Evolutionary conservation across 2,888 invertebrate species (phyloP).

Genomic region (Hypolimnas misippus): DNA sequence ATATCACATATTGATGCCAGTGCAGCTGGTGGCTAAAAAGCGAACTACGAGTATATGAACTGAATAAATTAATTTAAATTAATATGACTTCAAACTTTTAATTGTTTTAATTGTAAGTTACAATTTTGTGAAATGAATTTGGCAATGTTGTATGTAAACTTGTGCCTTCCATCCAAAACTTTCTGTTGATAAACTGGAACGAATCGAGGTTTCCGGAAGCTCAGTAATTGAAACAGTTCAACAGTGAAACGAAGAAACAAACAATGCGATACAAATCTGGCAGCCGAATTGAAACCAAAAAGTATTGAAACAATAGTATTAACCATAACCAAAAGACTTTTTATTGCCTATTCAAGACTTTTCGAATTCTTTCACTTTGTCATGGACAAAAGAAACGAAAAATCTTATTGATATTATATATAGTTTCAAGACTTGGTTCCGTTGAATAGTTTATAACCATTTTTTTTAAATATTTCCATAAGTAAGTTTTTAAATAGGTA

Average conservation of each 20-base stretch:
- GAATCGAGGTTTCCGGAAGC: constrained; percentile 64
- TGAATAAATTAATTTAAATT: too few relatives aligned
- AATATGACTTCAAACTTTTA: constrained; percentile 24
- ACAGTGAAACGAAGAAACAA: constrained; percentile 54
- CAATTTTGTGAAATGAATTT: constrained; percentile 25
- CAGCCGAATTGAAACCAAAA: constrained; percentile 62
- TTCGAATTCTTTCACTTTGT: constrained; percentile 46
- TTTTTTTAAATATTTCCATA: too few relatives aligned
- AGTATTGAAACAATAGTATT: constrained; percentile 62
- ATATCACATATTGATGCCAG: too few relatives aligned
- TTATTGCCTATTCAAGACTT: constrained; percentile 55
- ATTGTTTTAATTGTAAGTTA: constrained; percentile 26
- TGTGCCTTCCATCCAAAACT: constrained; percentile 41
- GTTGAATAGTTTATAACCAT: neutral
- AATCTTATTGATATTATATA: constrained; percentile 27
- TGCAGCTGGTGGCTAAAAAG: too few relatives aligned
- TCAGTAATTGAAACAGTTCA: constrained; percentile 57
- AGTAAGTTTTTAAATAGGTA: too few relatives aligned
- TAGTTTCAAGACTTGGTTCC: constrained; percentile 15
- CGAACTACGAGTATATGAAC: too few relatives aligned
- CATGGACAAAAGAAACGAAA: constrained; percentile 55
- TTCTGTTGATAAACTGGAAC: constrained; percentile 49
- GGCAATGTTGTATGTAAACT: constrained; percentile 36
- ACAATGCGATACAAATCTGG: constrained; percentile 57
- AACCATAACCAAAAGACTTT: constrained; percentile 61